These are phyloP conservation scores for Cydia splendana DNA, from an alignment of 1,140 invertebrate species.

Conservation along the genomic window DNA sequence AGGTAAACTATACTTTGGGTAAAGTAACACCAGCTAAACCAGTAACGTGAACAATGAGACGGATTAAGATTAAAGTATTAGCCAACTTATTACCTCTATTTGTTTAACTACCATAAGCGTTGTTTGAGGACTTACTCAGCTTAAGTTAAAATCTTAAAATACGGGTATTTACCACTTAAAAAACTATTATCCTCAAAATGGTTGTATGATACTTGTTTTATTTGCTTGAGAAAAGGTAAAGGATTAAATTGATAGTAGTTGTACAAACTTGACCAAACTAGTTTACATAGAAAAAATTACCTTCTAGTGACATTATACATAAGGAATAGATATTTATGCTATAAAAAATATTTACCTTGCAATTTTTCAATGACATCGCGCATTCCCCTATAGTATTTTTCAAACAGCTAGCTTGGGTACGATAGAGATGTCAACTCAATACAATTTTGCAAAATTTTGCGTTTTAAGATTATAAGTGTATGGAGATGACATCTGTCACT, in stretches of 20 bases:
- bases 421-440: no score
- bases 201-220: not conserved
- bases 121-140: slow-evolving; percentile 2
- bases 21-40: not conserved
- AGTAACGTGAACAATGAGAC: not conserved
- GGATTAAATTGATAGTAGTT: not conserved
- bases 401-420: no score
- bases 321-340: no score
- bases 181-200: not conserved
- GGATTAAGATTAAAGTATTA: slow-evolving; percentile 15
- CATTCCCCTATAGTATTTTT: no score
- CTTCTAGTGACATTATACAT: no score
- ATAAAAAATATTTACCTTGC: no score
- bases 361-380: no score
- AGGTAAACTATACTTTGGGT: not conserved
- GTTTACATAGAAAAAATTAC: not conserved
- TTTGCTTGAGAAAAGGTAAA: not conserved
- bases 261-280: not conserved
- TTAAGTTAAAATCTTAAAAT: not conserved
- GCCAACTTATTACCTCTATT: not conserved
- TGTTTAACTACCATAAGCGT: not conserved
- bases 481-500: no score
- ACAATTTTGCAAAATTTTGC: no score
- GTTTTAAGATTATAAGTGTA: no score
- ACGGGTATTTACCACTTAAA: slow-evolving; percentile 1